phyloP scores from a whole-genome alignment of 2,797 vertebrate genomes.

The Echeneis naucrates region DNA sequence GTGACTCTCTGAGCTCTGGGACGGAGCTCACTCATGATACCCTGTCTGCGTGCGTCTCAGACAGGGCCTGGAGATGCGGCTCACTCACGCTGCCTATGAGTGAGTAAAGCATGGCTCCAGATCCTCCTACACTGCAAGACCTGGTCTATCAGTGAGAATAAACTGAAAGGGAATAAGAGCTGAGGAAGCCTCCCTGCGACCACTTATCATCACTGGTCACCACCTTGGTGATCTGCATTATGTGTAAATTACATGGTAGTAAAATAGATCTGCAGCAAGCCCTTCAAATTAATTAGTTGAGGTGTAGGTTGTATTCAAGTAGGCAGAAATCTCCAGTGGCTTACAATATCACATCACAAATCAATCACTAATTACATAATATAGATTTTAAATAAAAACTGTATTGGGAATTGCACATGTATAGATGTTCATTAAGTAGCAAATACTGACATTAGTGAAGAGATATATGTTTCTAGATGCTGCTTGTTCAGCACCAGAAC shows the following conservation, averaged over 20 bases:
- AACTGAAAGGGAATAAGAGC: slow-evolving; percentile 20
- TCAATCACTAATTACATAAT: too few species aligned
- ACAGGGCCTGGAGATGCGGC: slow-evolving; percentile 34
- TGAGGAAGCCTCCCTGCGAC: not conserved
- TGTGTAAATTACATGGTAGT: too few species aligned
- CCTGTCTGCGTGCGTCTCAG: slow-evolving; percentile 17
- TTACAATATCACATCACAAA: too few species aligned
- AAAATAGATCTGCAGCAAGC: too few species aligned
- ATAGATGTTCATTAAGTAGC: not conserved
- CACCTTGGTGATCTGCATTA: not conserved
- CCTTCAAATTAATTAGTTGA: too few species aligned
- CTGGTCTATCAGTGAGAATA: slow-evolving; percentile 23
- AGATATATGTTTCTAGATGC: too few species aligned
- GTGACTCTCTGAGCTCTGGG: slow-evolving; percentile 39
- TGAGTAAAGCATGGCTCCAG: slow-evolving; percentile 29
- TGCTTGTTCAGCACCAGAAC: not conserved
- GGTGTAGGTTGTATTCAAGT: too few species aligned
- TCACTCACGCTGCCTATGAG: slow-evolving; percentile 23
- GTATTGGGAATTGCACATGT: too few species aligned
- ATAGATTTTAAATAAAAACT: too few species aligned
- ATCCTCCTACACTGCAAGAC: slow-evolving; percentile 1
- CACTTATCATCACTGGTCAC: slow-evolving; percentile 20
- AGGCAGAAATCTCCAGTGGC: too few species aligned
- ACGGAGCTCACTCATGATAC: slow-evolving; percentile 35
- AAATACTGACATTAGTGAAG: not conserved